A percentile compares a stretch with the other conserved stretches of the same genome.
These are phyloP conservation scores for Julus scandinavius DNA, from an alignment of 2,888 invertebrate genomes.

Conservation along the genomic window DNA sequence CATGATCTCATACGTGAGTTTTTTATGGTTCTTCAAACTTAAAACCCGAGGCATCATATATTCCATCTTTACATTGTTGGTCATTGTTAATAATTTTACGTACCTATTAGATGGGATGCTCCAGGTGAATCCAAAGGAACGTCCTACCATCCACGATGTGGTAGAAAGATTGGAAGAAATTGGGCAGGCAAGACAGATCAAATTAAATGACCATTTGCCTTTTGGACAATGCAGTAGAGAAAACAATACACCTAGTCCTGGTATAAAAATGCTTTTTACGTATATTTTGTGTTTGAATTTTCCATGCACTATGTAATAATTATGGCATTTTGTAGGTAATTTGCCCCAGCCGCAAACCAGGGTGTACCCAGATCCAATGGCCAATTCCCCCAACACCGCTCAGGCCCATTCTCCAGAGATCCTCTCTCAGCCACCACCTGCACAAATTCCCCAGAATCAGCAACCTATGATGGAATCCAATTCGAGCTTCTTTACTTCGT, in stretches of 20 bases:
- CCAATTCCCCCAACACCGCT: background rate
- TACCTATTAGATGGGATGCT: conserved; percentile 68
- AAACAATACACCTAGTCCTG: conserved; percentile 60
- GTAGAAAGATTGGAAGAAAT: conserved; percentile 88
- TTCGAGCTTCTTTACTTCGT: conserved; percentile 74
- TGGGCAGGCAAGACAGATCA: conserved; percentile 84
- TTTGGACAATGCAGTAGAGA: conserved; percentile 66
- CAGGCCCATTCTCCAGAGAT: background rate
- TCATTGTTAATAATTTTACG: background rate
- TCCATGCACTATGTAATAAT: background rate
- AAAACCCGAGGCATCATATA: background rate
- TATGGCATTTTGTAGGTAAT: background rate
- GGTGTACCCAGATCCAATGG: background rate
- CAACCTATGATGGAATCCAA: conserved; percentile 15
- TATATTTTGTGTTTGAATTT: background rate
- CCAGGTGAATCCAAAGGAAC: conserved; percentile 78
- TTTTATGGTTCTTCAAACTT: background rate
- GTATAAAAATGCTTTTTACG: conserved; percentile 37
- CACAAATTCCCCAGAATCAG: conserved; percentile 62
- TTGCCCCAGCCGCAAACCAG: background rate
- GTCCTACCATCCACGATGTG: conserved; percentile 81
- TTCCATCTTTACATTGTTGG: background rate
- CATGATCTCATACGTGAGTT: conserved; percentile 88
- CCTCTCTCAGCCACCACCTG: conserved; percentile 63
- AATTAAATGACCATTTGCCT: conserved; percentile 81